Percentiles rank a stretch among this genome's conserved stretches.
Conservation (phyloP, 1,140 invertebrate species). For the Anastrepha ludens region DNA sequence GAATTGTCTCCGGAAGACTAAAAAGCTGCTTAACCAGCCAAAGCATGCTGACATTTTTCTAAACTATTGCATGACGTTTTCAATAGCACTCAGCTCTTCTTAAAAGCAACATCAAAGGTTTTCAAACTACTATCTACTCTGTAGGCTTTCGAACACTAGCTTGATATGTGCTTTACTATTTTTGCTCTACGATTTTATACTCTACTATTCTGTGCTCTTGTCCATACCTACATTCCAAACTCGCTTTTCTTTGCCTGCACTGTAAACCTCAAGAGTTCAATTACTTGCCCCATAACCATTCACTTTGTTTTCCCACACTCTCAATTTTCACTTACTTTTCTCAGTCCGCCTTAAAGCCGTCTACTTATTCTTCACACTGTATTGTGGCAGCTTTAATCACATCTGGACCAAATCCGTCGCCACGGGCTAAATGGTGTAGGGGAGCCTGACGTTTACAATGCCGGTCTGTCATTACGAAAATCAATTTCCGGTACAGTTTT, state of each 20-base stretch:
- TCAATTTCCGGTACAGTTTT: constrained; percentile 45
- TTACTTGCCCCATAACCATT: not conserved
- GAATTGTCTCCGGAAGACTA: no score
- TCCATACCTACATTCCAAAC: not conserved
- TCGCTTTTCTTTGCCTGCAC: not conserved
- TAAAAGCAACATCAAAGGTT: no score
- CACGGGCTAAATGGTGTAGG: not conserved
- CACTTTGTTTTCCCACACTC: constrained; percentile 26
- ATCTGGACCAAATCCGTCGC: constrained; percentile 37
- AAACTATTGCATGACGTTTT: no score
- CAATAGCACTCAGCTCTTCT: no score
- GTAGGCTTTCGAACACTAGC: no score
- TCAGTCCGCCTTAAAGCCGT: not conserved
- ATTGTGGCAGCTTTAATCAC: constrained; percentile 35
- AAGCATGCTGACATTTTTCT: no score
- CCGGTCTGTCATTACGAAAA: constrained; percentile 48
- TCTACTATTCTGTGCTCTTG: not conserved
- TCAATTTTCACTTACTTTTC: not conserved
- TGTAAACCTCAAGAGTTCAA: not conserved
- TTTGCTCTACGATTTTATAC: no score
- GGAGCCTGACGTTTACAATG: not conserved
- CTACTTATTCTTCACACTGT: not conserved
- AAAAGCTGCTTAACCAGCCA: no score
- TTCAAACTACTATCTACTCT: no score
- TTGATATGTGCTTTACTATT: no score